Percentiles rank a stretch among this genome's conserved stretches.
phyloP scores from a whole-genome alignment of 2,797 vertebrate genomes.

The Sylvilagus floridanus region DNA sequence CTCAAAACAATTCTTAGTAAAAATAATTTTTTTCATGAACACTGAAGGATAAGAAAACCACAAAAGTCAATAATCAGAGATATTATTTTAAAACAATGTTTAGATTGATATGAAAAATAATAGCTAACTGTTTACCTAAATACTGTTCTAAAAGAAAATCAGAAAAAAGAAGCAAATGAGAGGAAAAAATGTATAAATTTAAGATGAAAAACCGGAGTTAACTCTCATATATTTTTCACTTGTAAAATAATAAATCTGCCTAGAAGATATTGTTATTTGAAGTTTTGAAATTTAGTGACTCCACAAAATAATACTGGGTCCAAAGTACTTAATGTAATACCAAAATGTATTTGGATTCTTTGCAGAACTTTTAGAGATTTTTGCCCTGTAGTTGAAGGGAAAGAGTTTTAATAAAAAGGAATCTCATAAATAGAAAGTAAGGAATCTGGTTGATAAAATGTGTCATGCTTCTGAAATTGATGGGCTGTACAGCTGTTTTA shows the following conservation, averaged over 20 bases:
- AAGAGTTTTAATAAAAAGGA: neutral
- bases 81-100: slow-evolving; percentile 7
- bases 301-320: neutral
- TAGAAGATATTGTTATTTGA: neutral
- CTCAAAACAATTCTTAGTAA: neutral
- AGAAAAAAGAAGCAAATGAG: neutral
- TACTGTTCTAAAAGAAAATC: neutral
- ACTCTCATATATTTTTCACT: neutral
- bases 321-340: neutral
- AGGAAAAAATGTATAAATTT: neutral
- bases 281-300: neutral
- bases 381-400: neutral
- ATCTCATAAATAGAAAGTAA: neutral
- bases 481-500: neutral
- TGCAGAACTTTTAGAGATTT: neutral
- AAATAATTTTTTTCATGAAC: slow-evolving; percentile 8
- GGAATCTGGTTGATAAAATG: neutral
- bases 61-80: neutral
- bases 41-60: neutral
- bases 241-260: neutral
- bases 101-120: neutral
- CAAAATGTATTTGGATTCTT: neutral
- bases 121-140: neutral
- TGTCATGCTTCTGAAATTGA: neutral
- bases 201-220: neutral